Base-by-base conservation (phyloP, 2,797 vertebrate species). In the Microtus californicus region DNA sequence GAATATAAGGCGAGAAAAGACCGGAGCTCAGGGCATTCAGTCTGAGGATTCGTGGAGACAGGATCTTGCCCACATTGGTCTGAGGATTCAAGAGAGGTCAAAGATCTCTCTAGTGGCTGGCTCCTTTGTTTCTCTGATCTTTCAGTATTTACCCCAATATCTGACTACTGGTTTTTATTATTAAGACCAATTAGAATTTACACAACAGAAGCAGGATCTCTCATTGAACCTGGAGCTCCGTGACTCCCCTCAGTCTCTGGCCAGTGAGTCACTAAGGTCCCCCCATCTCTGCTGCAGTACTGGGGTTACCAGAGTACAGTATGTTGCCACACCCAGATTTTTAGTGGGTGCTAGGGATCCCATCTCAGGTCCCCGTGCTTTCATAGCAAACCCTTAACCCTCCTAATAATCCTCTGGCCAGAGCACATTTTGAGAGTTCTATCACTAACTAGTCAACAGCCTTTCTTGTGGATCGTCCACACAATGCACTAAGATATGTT, bases 371-470 rank as follows among this genome's bases (percentile, higher is more conserved):
- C 45, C n/a, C 37, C 34, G 2, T 27, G n/a, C 6, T 81, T 63
- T 1, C 25, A 82, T 9, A 31, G 37, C 56, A 43, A n/a, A 31
- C 48, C 34, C 63, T 61, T 82, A 31, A 8, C 17, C 2, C 19
- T 1, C 11, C 6, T 29, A 59, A 25, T 5, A 8, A 40, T 59
- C 31, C 5, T 59, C 85, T 25, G 13, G 27, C 5, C 54, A 9
- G 0, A 7, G 63, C 0, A 10, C 0, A 34, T 10, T 56, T 73
- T 25, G 3, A 0, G 40, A 54, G 23, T 27, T 93, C 25, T 51
- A 25, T 27, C 23, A 37, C 1, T 87, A 77, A 59, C 40, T 17
- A 67, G 2, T 86, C 56, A 21, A 76, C 17, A 1, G 48, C 34
- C 17, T 5, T 29, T 15, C 23, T 59, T 54, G 71, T 6, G 63